phyloP scores from a whole-genome alignment of 2,113 vertebrate genomes.

The Colossoma macropomum region DNA sequence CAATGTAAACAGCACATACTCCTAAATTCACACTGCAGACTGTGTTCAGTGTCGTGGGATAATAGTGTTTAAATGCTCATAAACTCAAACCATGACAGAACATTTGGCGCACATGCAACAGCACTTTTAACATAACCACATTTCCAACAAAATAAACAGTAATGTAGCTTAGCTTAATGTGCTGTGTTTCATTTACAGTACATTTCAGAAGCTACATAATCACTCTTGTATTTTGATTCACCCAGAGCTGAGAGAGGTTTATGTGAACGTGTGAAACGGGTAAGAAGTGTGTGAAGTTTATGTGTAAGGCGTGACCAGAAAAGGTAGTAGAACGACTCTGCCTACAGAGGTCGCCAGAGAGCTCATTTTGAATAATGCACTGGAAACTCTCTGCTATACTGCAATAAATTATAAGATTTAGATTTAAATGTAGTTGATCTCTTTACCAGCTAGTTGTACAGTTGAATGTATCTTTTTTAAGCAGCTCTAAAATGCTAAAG shows the following conservation, averaged over 20 bases:
- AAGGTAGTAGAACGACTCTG: not conserved
- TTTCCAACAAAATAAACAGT: not conserved
- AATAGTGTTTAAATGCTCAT: not conserved
- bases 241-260: not conserved
- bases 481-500: no score
- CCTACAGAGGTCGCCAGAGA: no score
- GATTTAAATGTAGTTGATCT: no score
- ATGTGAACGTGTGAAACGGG: not conserved
- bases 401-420: no score
- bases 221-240: not conserved
- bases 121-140: no score
- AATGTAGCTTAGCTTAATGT: not conserved
- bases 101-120: no score
- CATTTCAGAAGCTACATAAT: not conserved
- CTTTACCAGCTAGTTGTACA: no score
- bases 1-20: not conserved
- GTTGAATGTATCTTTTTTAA: no score
- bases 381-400: no score
- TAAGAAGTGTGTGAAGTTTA: not conserved
- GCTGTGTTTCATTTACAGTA: not conserved
- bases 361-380: no score
- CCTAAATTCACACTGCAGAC: not conserved
- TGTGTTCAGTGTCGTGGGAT: not conserved
- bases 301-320: not conserved
- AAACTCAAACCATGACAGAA: no score